Evolutionary conservation across 2,797 vertebrate genomes (phyloP).

Genomic region (Ambastaia sidthimunki): DNA sequence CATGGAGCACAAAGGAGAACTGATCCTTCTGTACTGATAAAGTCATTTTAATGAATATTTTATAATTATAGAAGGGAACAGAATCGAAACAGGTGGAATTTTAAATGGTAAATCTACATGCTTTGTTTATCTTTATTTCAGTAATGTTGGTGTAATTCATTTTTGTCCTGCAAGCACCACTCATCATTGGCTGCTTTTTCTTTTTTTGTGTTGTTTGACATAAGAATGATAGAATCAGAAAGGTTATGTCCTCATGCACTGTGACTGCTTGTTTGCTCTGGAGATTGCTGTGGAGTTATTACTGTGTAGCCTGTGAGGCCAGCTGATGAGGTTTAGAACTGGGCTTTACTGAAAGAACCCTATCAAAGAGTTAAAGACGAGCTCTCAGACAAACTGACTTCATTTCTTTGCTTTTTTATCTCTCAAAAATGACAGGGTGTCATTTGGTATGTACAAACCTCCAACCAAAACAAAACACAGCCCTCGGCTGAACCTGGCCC

Average conservation of each 20-base stretch:
- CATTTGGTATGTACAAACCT: constrained; percentile 66
- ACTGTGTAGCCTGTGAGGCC: constrained; percentile 72
- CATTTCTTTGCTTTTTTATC: not conserved
- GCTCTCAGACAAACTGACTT: constrained; percentile 61
- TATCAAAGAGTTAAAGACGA: constrained; percentile 31
- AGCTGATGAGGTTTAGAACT: constrained; percentile 78
- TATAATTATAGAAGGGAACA: constrained; percentile 84
- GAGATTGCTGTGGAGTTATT: constrained; percentile 84
- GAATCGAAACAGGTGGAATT: constrained; percentile 85
- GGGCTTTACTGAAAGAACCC: constrained; percentile 69
- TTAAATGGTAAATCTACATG: not conserved
- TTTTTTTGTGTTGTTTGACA: constrained; percentile 72
- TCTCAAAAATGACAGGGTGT: constrained; percentile 44
- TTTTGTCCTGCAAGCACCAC: constrained; percentile 80
- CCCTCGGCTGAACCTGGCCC: constrained; percentile 63
- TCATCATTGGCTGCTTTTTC: constrained; percentile 69
- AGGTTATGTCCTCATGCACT: constrained; percentile 83
- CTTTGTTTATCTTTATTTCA: constrained; percentile 70
- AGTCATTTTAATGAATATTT: constrained; percentile 84
- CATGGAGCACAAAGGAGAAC: constrained; percentile 80
- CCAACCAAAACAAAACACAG: constrained; percentile 67
- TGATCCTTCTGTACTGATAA: constrained; percentile 78
- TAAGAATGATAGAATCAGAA: constrained; percentile 72
- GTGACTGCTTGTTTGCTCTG: constrained; percentile 87
- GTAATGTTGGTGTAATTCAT: constrained; percentile 82